A percentile compares a stretch with the other conserved stretches of the same genome.
Evolutionary conservation across 2,797 vertebrate species (phyloP).

Genomic region (Esox lucius): DNA sequence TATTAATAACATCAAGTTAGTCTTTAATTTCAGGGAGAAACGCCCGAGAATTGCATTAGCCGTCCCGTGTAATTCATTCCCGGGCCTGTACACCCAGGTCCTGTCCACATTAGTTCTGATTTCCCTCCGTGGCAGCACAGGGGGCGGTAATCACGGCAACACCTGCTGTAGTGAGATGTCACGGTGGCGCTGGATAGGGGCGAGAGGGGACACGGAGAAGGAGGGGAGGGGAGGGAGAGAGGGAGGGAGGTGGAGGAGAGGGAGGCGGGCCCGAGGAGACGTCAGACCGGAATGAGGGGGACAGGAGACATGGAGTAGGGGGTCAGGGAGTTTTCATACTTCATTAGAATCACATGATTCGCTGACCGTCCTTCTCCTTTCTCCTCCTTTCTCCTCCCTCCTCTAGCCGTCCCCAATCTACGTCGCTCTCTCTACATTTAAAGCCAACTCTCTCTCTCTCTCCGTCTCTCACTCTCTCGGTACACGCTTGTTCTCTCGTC

Average conservation of each 20-base stretch:
- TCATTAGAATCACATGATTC: slow-evolving; percentile 25
- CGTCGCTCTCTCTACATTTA: slow-evolving; percentile 3
- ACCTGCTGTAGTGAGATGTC: slow-evolving; percentile 39
- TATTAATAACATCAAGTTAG: slow-evolving; percentile 55
- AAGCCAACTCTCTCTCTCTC: background rate
- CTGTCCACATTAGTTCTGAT: slow-evolving; percentile 63
- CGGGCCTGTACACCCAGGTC: slow-evolving; percentile 54
- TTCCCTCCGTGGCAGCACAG: slow-evolving; percentile 43
- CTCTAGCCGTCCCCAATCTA: background rate
- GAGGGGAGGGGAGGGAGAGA: slow-evolving; percentile 1
- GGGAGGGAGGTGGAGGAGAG: background rate
- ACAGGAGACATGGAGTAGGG: background rate
- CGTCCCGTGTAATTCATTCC: slow-evolving; percentile 58
- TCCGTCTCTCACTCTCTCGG: background rate
- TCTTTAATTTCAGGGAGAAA: slow-evolving; percentile 57
- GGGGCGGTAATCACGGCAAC: slow-evolving; percentile 42
- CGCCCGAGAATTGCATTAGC: slow-evolving; percentile 59
- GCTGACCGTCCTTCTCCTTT: background rate
- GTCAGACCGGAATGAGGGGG: too few relatives aligned
- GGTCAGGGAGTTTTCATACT: background rate
- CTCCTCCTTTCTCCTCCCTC: background rate
- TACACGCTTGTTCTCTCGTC: background rate
- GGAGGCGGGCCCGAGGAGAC: background rate
- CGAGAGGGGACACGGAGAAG: slow-evolving; percentile 19
- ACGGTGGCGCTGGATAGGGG: slow-evolving; percentile 9